Percentiles rank a stretch among this genome's conserved stretches.
Evolutionary conservation across 35 echinoderm and acorn worm species (phyloP).

Genomic region (Stichopus chloronotus): DNA sequence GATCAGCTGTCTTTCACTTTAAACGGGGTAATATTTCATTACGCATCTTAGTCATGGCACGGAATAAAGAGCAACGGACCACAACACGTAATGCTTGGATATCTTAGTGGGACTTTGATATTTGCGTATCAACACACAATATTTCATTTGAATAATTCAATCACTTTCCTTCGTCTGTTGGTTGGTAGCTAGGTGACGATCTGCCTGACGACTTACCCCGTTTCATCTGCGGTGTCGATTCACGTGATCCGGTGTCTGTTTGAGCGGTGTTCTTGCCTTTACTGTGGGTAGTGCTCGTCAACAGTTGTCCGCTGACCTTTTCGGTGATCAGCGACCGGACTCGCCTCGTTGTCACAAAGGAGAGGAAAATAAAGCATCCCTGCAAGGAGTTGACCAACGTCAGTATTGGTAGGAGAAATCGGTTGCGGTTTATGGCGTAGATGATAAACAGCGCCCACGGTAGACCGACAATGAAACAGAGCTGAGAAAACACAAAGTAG

Average conservation of each 20-base stretch:
- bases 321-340: conserved; percentile 8
- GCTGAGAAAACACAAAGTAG: neutral
- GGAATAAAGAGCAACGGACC: too few relatives aligned
- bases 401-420: conserved; percentile 12
- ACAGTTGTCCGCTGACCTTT: neutral
- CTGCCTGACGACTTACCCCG: neutral
- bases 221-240: neutral
- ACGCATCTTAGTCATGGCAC: too few relatives aligned
- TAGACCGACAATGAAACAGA: conserved; percentile 48
- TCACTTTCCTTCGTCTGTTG: neutral
- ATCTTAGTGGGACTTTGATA: too few relatives aligned
- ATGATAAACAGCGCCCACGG: conserved; percentile 45
- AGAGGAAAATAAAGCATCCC: conserved; percentile 37
- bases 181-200: neutral
- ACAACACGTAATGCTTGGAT: too few relatives aligned
- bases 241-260: conserved; percentile 4
- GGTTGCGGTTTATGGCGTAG: conserved; percentile 23
- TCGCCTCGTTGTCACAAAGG: conserved; percentile 32
- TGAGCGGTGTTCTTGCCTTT: conserved; percentile 20
- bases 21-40: too few relatives aligned
- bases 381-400: conserved; percentile 42
- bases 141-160: neutral
- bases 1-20: too few relatives aligned
- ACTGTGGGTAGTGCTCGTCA: conserved; percentile 14
- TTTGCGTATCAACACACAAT: too few relatives aligned